Conservation (phyloP, 1,140 invertebrate genomes). For the Tenebrio molitor region DNA sequence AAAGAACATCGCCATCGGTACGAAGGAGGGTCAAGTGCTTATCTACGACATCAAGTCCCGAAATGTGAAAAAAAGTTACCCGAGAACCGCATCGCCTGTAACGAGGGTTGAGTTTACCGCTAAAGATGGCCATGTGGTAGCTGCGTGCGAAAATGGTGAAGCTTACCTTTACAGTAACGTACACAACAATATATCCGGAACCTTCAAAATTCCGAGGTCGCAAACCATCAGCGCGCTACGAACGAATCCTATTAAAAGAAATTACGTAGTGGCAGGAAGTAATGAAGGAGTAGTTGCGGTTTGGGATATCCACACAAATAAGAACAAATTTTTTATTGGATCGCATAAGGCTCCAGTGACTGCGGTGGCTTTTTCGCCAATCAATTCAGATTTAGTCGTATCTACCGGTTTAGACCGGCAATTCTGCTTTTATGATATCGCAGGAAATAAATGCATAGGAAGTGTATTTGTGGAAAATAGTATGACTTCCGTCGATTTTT, state of each 20-base stretch:
- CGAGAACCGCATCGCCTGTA: slow-evolving; percentile 52
- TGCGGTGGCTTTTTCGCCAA: slow-evolving; percentile 59
- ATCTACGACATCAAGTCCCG: slow-evolving; percentile 63
- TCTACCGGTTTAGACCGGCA: slow-evolving; percentile 60
- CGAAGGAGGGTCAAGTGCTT: slow-evolving; percentile 59
- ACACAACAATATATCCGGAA: slow-evolving; percentile 54
- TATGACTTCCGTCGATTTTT: slow-evolving; percentile 62
- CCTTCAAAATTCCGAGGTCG: slow-evolving; percentile 60
- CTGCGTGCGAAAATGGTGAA: slow-evolving; percentile 61
- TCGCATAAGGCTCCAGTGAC: slow-evolving; percentile 60
- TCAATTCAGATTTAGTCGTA: slow-evolving; percentile 59
- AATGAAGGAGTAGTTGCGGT: slow-evolving; percentile 62
- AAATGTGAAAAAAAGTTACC: slow-evolving; percentile 58
- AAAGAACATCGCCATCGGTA: slow-evolving; percentile 62
- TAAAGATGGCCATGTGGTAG: slow-evolving; percentile 62
- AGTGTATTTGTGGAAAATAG: slow-evolving; percentile 57
- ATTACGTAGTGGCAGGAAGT: slow-evolving; percentile 59
- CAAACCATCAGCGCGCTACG: slow-evolving; percentile 57
- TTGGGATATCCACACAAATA: slow-evolving; percentile 63
- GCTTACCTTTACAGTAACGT: slow-evolving; percentile 60
- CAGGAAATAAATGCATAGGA: slow-evolving; percentile 51
- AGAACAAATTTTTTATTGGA: slow-evolving; percentile 55
- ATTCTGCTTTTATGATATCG: slow-evolving; percentile 61
- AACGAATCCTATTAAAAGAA: slow-evolving; percentile 59
- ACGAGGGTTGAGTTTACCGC: slow-evolving; percentile 58